Evolutionary conservation across 1,140 invertebrate genomes (phyloP), one percentile per base, ranked within the genome.

Genomic region (Euglossa dilemma): DNA sequence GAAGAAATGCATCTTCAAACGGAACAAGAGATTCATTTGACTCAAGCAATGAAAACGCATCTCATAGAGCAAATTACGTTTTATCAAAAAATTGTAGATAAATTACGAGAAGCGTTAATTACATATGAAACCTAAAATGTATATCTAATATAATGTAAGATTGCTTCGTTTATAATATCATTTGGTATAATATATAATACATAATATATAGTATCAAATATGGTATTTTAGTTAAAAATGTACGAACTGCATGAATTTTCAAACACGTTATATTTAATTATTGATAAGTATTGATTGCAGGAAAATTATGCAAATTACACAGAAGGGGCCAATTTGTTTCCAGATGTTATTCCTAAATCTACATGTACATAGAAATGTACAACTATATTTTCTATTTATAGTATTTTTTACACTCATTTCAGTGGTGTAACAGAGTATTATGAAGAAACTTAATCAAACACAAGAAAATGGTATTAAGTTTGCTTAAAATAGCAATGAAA

Each of bases 1-100:
- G 99, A 99, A 95, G 97, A 99, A 80, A 97, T 97, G 87, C 98
- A 99, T 93, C 99, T 99, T 91, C 98, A 99, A 90, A 92, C 95
- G 25, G 98, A 99, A 91, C 95, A 98, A 85, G 97, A 98, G 47
- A 95, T 95, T n/a, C 98, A 99, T 93, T 96, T 98, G 86, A 98
- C 97, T 92, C 95, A 96, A 67, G 97, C 97, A 71, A 97, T 99
- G 95, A 97, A 97, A 92, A 96, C 95, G 78, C 99, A 98, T 92
- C 95, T 99, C 61, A 95, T 95, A 78, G 97, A 98, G 91, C 99
- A 99, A 95, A 98, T 99, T 57, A 95, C 95, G 59, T 99, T 99
- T 94, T 99, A 99, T 94, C 96, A 98, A 93, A 97, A 97, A 86
- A 96, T 97, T 83, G 96, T 97, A 52, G 93, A 95, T 66, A 96